Percentiles rank a stretch among this genome's conserved stretches.
phyloP scores from a whole-genome alignment of 2,888 invertebrate species.

The Hemicrepidius hirtus region DNA sequence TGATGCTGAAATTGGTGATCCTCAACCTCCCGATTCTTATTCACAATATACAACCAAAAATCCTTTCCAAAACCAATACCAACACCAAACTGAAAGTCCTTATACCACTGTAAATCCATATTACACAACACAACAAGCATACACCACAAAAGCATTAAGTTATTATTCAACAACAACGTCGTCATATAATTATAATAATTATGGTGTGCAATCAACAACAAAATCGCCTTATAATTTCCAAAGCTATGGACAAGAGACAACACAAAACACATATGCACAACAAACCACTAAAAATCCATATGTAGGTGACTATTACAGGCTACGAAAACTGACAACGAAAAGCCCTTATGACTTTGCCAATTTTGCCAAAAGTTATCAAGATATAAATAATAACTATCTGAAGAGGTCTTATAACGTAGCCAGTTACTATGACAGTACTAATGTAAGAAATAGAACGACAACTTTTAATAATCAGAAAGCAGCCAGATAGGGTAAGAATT shows the following conservation, averaged over 20 bases:
- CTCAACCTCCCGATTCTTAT: conserved; percentile 35
- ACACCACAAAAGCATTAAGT: conserved; percentile 59
- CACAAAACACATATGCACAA: conserved; percentile 62
- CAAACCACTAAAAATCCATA: conserved; percentile 76
- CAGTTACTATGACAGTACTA: conserved; percentile 71
- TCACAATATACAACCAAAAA: conserved; percentile 43
- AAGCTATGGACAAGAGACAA: conserved; percentile 46
- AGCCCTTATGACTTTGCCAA: conserved; percentile 73
- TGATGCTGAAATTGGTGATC: conserved; percentile 38
- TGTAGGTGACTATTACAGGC: conserved; percentile 70
- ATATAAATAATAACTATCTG: conserved; percentile 69
- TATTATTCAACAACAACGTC: conserved; percentile 65
- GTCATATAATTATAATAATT: conserved; percentile 66
- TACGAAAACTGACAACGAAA: conserved; percentile 74
- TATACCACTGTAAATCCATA: conserved; percentile 35
- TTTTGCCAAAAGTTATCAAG: conserved; percentile 65
- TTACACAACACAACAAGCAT: conserved; percentile 39
- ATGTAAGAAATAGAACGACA: conserved; percentile 64
- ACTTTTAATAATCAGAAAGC: conserved; percentile 46
- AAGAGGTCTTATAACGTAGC: conserved; percentile 72
- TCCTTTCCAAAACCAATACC: conserved; percentile 38
- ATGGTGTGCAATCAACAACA: conserved; percentile 54
- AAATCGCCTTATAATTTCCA: conserved; percentile 35
- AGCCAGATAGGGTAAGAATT: conserved; percentile 49
- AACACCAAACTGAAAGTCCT: conserved; percentile 37